Evolutionary conservation across 2,113 vertebrate genomes (phyloP).

Genomic region (Campylorhamphus procurvoides): DNA sequence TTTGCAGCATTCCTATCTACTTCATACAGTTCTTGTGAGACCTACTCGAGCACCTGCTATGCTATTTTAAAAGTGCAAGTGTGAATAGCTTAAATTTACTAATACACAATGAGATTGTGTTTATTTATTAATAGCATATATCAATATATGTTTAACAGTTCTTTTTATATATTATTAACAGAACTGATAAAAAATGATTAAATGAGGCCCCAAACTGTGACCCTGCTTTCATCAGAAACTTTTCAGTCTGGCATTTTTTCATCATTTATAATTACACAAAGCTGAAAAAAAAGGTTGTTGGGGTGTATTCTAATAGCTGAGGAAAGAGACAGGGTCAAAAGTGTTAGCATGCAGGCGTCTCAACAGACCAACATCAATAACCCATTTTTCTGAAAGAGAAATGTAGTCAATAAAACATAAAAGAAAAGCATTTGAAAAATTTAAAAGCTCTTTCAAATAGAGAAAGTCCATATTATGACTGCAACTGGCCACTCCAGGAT

Average conservation of each 20-base stretch:
- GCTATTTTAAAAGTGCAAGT: not conserved
- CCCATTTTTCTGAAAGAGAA: not conserved
- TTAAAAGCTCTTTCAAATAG: conserved; percentile 15
- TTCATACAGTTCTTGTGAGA: not conserved
- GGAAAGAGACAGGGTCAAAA: not conserved
- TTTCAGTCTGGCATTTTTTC: not conserved
- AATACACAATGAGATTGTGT: not conserved
- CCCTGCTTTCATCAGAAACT: not conserved
- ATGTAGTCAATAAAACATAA: not conserved
- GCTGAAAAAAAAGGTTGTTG: not conserved
- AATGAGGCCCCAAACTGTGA: not conserved
- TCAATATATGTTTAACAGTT: not conserved
- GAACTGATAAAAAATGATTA: not conserved
- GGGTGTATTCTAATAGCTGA: not conserved
- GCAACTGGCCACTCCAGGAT: not conserved
- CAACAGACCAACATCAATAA: not conserved
- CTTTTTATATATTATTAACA: not conserved
- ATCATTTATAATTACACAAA: not conserved
- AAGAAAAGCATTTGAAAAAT: not conserved
- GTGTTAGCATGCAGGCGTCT: not conserved
- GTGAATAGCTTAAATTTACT: not conserved
- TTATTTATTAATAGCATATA: not conserved
- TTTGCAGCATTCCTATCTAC: not conserved
- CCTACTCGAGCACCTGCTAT: not conserved
- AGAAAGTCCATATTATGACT: not conserved